Percentiles rank a stretch among this genome's conserved stretches.
Evolutionary conservation across 2,888 invertebrate species (phyloP).

Genomic region (Deladenus siricidicola): DNA sequence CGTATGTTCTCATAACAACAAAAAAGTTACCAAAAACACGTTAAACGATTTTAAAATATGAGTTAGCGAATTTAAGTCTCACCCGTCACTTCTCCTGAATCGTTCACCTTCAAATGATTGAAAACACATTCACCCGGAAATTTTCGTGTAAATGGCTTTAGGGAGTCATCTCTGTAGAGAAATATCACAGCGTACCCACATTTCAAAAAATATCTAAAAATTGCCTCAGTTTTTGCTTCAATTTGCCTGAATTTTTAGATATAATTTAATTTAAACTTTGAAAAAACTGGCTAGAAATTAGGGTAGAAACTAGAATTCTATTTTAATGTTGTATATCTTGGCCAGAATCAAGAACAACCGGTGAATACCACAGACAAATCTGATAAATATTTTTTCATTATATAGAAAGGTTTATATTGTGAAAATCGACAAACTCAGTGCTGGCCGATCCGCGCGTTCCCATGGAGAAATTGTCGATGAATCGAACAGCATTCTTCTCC

Average conservation of each 20-base stretch:
- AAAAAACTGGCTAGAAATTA: too few relatives aligned
- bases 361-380: too few relatives aligned
- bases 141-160: constrained; percentile 83
- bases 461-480: constrained; percentile 96
- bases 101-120: constrained; percentile 22
- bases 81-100: background rate
- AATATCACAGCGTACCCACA: constrained; percentile 82
- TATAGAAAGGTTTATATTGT: too few relatives aligned
- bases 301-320: too few relatives aligned
- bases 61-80: too few relatives aligned
- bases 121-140: constrained; percentile 58
- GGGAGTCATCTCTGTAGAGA: constrained; percentile 77
- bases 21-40: too few relatives aligned
- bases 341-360: too few relatives aligned
- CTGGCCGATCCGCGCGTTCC: constrained; percentile 89
- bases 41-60: too few relatives aligned
- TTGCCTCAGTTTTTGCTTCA: too few relatives aligned
- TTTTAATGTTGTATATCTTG: too few relatives aligned
- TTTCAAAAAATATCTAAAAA: constrained; percentile 73
- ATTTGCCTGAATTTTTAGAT: constrained; percentile 1
- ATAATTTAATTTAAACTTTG: background rate
- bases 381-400: too few relatives aligned
- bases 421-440: constrained; percentile 65
- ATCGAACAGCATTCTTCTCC: constrained; percentile 91
- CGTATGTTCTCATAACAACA: too few relatives aligned